Evolutionary conservation across 1,140 invertebrate species (phyloP), one percentile per base, ranked within the genome.

Genomic region (Drosophila quadrilineata): DNA sequence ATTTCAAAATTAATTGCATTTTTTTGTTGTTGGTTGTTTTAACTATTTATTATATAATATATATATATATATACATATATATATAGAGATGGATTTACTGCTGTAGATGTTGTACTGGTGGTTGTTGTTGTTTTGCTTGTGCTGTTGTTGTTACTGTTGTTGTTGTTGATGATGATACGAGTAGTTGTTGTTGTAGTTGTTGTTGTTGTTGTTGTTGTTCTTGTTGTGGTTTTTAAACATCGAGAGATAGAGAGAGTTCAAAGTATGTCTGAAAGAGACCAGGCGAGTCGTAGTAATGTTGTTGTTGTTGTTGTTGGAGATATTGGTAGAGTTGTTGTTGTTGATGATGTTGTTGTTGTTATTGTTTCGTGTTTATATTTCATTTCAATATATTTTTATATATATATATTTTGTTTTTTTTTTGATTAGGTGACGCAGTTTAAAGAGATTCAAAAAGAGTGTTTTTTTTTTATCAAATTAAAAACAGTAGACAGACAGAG

Each of bases 401-500:
- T 74, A 62, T 71, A 71, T 50, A 71, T 33, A 75, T 76, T 31
- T 46, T 12, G 31, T 46, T 29, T 28, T 29, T 59, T 74, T 75
- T 75, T 75, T 74, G 65, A 79, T 71, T 80, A 79, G 76, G 77
- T 85, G 74, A 79, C 77, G 77, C 79, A 84, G 72, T 59, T 82
- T 66, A 82, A 77, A 77, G n/a, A n/a, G 69, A 73, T 84, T 82
- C 67, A 60, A 76, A 74, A 82, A 82, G 56, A 84, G 79, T 85
- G 77, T 82, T 75, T 12, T 40, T 40, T 14, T 40, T 40, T 36
- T 17, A 1, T 58, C 36, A 70, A 82, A 82, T 73, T 60, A 76
- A 82, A 82, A 82, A 59, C 75, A 75, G 64, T 50, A 73, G 71
- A 76, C 48, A 62, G 49, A 67, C 26, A 65, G 41, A 65, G 38